These are phyloP conservation scores for Empis livida DNA, from an alignment of 2,888 invertebrate species.

Conservation along the genomic window DNA sequence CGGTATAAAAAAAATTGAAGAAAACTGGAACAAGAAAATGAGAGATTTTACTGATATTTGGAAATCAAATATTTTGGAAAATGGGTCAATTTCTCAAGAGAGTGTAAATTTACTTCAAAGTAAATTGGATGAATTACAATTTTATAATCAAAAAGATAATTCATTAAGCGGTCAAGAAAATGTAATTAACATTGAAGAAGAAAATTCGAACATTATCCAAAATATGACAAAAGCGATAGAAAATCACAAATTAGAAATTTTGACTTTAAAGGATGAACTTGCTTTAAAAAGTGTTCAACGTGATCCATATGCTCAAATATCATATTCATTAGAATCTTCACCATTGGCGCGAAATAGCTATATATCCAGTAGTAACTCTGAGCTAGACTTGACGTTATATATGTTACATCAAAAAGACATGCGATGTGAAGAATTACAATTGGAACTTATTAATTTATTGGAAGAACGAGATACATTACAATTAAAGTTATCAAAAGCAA, in stretches of 20 bases:
- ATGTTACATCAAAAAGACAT: constrained; percentile 80
- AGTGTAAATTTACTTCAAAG: no score
- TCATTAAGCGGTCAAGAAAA: no score
- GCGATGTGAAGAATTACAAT: constrained; percentile 72
- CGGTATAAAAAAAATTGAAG: no score
- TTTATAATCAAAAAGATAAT: no score
- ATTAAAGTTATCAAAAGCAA: constrained; percentile 64
- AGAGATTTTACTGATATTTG: no score
- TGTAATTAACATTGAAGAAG: constrained; percentile 18
- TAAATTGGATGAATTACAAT: no score
- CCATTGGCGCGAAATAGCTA: background rate
- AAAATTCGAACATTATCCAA: constrained; percentile 17
- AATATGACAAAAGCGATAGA: constrained; percentile 45
- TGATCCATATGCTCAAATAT: constrained; percentile 24
- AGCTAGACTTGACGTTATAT: constrained; percentile 67
- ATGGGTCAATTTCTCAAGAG: no score
- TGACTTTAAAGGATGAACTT: constrained; percentile 55
- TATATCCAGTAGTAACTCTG: constrained; percentile 37
- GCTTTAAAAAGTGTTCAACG: constrained; percentile 41
- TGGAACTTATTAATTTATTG: constrained; percentile 67
- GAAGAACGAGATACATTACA: constrained; percentile 80
- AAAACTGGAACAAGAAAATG: no score
- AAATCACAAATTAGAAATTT: constrained; percentile 59
- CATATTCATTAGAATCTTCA: constrained; percentile 8
- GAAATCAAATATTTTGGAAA: no score